Conservation (phyloP, 2,888 invertebrate species). For the Nymphalis c-album region DNA sequence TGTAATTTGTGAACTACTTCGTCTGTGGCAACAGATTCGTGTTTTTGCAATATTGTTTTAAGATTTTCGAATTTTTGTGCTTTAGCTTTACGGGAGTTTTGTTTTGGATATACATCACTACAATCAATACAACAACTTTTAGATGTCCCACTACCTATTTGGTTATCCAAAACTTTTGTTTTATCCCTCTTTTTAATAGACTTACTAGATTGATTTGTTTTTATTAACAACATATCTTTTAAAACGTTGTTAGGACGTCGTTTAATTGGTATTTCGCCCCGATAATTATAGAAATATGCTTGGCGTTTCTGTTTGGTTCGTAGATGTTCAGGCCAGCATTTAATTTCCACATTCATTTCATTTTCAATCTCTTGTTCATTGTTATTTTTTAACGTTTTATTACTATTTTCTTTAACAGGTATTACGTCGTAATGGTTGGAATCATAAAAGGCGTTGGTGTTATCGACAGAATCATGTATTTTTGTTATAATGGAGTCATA, state of each 20-base stretch:
- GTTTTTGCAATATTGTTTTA: slow-evolving; percentile 24
- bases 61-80: slow-evolving; percentile 35
- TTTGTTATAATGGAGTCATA: slow-evolving; percentile 31
- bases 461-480: slow-evolving; percentile 37
- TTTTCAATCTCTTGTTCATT: slow-evolving; percentile 44
- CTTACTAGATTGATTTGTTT: slow-evolving; percentile 11
- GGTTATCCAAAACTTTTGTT: slow-evolving; percentile 32
- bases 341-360: slow-evolving; percentile 40
- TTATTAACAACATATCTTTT: neutral
- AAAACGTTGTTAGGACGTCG: slow-evolving; percentile 9
- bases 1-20: slow-evolving; percentile 7
- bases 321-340: slow-evolving; percentile 48
- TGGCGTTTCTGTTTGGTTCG: slow-evolving; percentile 43
- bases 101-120: slow-evolving; percentile 51
- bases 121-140: slow-evolving; percentile 55
- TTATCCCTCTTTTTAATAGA: slow-evolving; percentile 3
- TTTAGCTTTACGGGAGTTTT: slow-evolving; percentile 27
- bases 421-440: slow-evolving; percentile 64
- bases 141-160: slow-evolving; percentile 41
- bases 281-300: slow-evolving; percentile 43
- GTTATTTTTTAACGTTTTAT: slow-evolving; percentile 45
- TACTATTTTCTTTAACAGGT: slow-evolving; percentile 63
- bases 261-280: slow-evolving; percentile 30
- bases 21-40: slow-evolving; percentile 26
- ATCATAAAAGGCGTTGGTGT: slow-evolving; percentile 55